Evolutionary conservation across 1,140 invertebrate genomes (phyloP).

Genomic region (Nephila pilipes): DNA sequence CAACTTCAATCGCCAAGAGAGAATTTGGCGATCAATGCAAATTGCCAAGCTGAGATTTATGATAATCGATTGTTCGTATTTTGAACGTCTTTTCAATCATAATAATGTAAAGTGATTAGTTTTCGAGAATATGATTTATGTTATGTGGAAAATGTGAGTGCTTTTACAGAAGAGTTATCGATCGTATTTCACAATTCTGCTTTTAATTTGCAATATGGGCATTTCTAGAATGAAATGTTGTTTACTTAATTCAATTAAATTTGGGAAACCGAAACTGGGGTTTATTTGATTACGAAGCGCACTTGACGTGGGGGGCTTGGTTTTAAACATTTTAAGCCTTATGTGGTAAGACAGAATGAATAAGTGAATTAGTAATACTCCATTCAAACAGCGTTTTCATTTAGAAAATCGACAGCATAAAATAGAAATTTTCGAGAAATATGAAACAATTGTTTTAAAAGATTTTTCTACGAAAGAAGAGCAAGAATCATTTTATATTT

Average conservation of each 20-base stretch:
- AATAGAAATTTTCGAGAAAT: too few relatives aligned
- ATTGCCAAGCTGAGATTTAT: conserved; percentile 25
- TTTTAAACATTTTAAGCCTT: not conserved
- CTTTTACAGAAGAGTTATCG: not conserved
- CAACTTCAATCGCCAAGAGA: conserved; percentile 23
- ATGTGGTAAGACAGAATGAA: too few relatives aligned
- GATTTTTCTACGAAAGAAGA: too few relatives aligned
- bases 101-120: conserved; percentile 63
- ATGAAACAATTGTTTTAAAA: too few relatives aligned
- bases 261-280: not conserved
- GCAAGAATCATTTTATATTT: too few relatives aligned
- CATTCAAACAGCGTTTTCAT: too few relatives aligned
- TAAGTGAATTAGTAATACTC: too few relatives aligned
- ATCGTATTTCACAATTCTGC: not conserved
- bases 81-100: conserved; percentile 67
- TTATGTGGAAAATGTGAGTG: conserved; percentile 1
- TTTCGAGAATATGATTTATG: conserved; percentile 57
- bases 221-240: not conserved
- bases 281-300: not conserved
- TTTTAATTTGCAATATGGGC: conserved; percentile 36
- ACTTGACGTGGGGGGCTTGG: too few relatives aligned
- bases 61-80: conserved; percentile 54
- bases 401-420: too few relatives aligned
- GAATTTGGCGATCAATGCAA: not conserved
- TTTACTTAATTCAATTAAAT: not conserved